Base-by-base conservation (phyloP, 2,797 vertebrate genomes). In the Rousettus madagascariensis region DNA sequence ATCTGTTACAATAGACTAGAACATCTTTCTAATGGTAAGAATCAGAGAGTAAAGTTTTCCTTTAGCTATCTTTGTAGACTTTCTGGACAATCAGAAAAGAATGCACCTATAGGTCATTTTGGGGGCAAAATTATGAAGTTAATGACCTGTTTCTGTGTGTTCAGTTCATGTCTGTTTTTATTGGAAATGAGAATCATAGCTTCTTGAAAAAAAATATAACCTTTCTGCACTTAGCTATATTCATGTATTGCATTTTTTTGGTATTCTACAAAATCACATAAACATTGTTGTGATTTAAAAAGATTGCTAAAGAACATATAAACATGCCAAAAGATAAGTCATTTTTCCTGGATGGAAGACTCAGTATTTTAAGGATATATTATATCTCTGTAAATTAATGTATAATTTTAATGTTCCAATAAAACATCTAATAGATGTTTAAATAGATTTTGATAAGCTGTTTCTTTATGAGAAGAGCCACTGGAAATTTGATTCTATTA, bases 241-340 rank as follows among this genome's bases (percentile, higher is more conserved):
- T 99, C 98, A 99, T 99, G 98, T 99, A 99, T 98, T 99, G 98
- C 98, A 98, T 99, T 98, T 93, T 99, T 99, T 99, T 98, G 15
- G 24, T 99, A 99, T 99, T 99, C 99, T 99, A 99, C 98, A 99
- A 99, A 99, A 99, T 99, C 98, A 99, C 98, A 99, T 99, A 99
- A 99, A 99, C 98, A 97, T 98, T 98, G 98, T 98, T 99, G 99
- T 99, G 99, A 99, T 99, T 98, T 98, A 98, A 99, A 97, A 97
- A 95, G n/a, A 2, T 66, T 88, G 36, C 75, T 82, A 36, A 77
- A 84, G 49, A 61, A 41, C 41, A 80, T 53, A 84, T 86, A 91
- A 90, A 63, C 16, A 53, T 95, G 69, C 12, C 63, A 95, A 49
- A 93, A 86, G 19, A 66, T 28, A 75, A 61, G 46, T 5, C 9